A percentile compares a stretch with the other conserved stretches of the same genome.
phyloP scores from a whole-genome alignment of 1,140 invertebrate species.

The Calephelis virginiensis region DNA sequence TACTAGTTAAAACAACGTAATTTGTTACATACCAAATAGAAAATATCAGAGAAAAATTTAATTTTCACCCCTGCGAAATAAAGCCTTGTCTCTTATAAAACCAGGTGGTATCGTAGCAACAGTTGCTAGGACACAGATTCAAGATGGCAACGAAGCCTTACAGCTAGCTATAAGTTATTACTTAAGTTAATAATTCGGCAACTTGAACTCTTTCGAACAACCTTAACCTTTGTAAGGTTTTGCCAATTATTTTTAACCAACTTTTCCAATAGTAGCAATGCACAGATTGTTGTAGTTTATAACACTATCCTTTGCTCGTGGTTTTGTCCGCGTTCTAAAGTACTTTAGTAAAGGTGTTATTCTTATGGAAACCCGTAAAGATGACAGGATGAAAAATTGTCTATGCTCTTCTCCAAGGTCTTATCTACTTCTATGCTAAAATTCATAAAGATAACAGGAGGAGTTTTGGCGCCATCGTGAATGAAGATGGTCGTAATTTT shows the following conservation, averaged over 20 bases:
- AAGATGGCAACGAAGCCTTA: slow-evolving; percentile 10
- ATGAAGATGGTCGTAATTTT: no score
- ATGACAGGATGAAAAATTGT: no score
- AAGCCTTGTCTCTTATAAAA: slow-evolving; percentile 20
- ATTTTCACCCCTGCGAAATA: slow-evolving; percentile 7
- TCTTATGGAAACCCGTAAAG: no score
- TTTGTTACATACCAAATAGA: not conserved
- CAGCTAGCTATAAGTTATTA: slow-evolving; percentile 5
- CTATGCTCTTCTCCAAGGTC: no score
- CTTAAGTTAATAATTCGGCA: slow-evolving; percentile 6
- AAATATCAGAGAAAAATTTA: slow-evolving; percentile 6
- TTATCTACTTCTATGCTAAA: no score
- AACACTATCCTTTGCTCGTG: no score
- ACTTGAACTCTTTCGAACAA: slow-evolving; percentile 2
- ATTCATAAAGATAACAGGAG: no score
- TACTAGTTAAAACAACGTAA: not conserved
- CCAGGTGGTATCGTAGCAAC: slow-evolving; percentile 40
- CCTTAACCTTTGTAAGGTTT: not conserved
- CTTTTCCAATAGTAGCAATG: not conserved
- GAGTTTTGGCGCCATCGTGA: no score
- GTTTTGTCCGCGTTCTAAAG: no score
- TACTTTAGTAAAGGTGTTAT: no score
- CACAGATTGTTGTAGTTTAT: no score
- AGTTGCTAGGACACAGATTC: slow-evolving; percentile 34
- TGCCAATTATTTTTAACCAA: not conserved